Base-by-base conservation (phyloP, 2,113 vertebrate genomes). In the Scomber scombrus region DNA sequence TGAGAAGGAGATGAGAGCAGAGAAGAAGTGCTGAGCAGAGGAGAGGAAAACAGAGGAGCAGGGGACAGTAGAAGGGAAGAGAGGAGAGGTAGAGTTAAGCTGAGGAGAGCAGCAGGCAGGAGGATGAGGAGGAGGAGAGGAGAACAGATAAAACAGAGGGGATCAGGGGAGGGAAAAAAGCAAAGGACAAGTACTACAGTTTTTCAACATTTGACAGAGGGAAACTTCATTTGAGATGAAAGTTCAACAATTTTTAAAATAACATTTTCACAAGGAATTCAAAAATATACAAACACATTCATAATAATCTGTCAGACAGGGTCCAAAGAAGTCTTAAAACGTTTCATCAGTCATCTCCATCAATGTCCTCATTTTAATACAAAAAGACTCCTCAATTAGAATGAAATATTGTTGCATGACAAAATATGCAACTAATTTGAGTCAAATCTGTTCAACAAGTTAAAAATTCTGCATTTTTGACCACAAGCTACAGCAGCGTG, bases 11-110 rank as follows among this genome's bases (percentile, higher is more conserved):
- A 70, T 67, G 75, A 81, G 75, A 60, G 54, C 72, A 52, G 58
- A 74, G 75, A 43, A 71, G 69, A 71, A 81, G 76, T 51, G 73
- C 72, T 78, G 85, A 81, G 82, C 51, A 15, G 69, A 84, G 64
- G 58, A 64, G 55, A 73, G 63, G 65, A 63, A 56, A 71, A 69
- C n/a, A 64, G 54, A 79, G 64, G 61, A 63, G 73, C 29, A 15
- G 47, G 34, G 43, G 47, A 56, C 16, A 54, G 52, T 63, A 55
- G 75, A 66, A 21, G 18, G 21, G 80, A 66, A 21, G 19, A 67
- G 71, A 85, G 68, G 66, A 69, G 64, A 82, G 75, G 70, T 31
- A n/a, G 72, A 64, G 72, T 71, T 67, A 66, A 80, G 85, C 64
- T 58, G 73, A 82, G 71, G 9, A 19, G 78, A 80, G 78, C 46